These are phyloP conservation scores for Poecilobothrus nobilitatus DNA, from an alignment of 2,888 invertebrate genomes.

Conservation along the genomic window DNA sequence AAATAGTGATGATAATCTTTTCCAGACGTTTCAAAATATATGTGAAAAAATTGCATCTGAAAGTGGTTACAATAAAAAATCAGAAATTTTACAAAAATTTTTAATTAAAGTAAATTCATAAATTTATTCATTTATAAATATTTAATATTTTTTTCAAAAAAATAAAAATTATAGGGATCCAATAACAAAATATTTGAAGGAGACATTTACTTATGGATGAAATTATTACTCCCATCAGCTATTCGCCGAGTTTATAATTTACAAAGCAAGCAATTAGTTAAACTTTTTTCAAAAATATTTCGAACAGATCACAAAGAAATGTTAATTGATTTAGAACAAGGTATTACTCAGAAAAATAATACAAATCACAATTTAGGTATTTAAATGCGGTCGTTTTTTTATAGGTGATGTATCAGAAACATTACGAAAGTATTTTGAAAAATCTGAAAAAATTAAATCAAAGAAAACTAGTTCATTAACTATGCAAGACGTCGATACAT, in stretches of 20 bases:
- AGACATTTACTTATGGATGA: slow-evolving; percentile 70
- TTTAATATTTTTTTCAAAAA: slow-evolving; percentile 17
- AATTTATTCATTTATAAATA: slow-evolving; percentile 14
- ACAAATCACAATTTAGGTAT: no score
- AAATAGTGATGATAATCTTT: slow-evolving; percentile 56
- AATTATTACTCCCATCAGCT: slow-evolving; percentile 71
- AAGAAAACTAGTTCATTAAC: slow-evolving; percentile 60
- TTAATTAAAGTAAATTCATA: slow-evolving; percentile 48
- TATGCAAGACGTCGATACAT: slow-evolving; percentile 66
- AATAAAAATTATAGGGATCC: slow-evolving; percentile 41
- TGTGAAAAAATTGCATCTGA: slow-evolving; percentile 70
- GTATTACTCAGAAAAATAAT: no score
- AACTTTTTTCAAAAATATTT: slow-evolving; percentile 77
- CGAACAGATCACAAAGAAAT: slow-evolving; percentile 65
- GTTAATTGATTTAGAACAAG: slow-evolving; percentile 77
- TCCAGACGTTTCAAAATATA: slow-evolving; percentile 66
- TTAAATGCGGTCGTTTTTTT: not conserved
- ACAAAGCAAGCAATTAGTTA: slow-evolving; percentile 83
- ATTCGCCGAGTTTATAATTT: slow-evolving; percentile 83
- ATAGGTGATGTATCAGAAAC: slow-evolving; percentile 79
- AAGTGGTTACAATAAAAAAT: slow-evolving; percentile 74
- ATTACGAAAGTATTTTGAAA: slow-evolving; percentile 64
- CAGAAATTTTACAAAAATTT: slow-evolving; percentile 58
- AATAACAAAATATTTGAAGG: slow-evolving; percentile 62
- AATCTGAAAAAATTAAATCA: slow-evolving; percentile 53